Base-by-base conservation (phyloP, 2,888 invertebrate genomes). In the Tetropium fuscum region DNA sequence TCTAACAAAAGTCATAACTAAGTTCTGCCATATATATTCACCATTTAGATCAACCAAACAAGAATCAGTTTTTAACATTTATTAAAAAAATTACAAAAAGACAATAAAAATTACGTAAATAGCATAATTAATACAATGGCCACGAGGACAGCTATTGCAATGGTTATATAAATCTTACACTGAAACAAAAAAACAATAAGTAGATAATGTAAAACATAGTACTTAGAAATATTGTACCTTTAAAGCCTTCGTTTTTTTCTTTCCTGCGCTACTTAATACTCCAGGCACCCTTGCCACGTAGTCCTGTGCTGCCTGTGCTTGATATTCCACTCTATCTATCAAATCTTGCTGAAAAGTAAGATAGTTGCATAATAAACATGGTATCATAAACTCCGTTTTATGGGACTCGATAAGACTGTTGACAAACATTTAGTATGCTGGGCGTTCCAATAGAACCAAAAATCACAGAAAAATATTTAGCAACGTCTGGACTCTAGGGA, bases 261-360 rank as follows among this genome's bases (percentile, higher is more conserved):
- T 80, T 69, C 83, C 82, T 45, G 87, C 87, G 69, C 83, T 82
- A 55, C 81, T 78, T 47, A 89, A 82, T 68, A 87, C 82, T 38
- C 78, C 78, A 19, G 85, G 84, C 45, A 88, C 88, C 66, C 70
- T 74, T 66, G 85, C 87, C 53, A 90, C 84, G 74, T 86, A 85
- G 67, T 86, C 84, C 15, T 83, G 83, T 11, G 89, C 88, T 73
- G 83, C 84, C 74, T 84, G 82, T 66, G 89, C 88, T 81, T 86
- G 88, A 82, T 86, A 87, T 82, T 88, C 89, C 54, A 90, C 86
- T 72, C 86, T 86, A 78, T 89, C 87, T 57, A 90, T 74, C 70
- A 86, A 84, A 63, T 89, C 89, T 80, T 89, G 88, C 89, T 90
- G 77, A 53, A 19, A 19, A 64, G 62, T 53, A 56, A 43, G n/a